Evolutionary conservation across 1,140 invertebrate genomes (phyloP).

Genomic region (Calycopis cecrops): DNA sequence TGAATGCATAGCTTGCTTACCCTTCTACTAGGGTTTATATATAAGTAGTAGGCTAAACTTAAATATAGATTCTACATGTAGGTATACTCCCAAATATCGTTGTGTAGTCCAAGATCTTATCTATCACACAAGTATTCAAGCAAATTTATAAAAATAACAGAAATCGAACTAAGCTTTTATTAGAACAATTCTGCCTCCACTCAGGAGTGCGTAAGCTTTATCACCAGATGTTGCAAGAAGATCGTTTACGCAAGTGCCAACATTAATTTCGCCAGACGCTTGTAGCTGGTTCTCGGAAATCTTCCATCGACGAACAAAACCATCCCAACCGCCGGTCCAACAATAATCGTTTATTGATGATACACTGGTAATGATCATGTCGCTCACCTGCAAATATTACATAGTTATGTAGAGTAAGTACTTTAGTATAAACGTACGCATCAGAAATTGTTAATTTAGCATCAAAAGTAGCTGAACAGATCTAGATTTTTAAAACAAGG

Average conservation of each 20-base stretch:
- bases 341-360: conserved; percentile 39
- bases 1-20: too few species aligned
- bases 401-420: too few species aligned
- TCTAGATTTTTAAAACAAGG: not conserved
- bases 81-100: too few species aligned
- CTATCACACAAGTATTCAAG: too few species aligned
- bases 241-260: conserved; percentile 54
- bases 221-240: conserved; percentile 30
- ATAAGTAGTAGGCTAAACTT: too few species aligned
- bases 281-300: conserved; percentile 40
- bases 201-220: conserved; percentile 40
- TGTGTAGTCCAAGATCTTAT: too few species aligned
- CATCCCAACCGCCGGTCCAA: conserved; percentile 66
- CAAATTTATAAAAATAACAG: too few species aligned
- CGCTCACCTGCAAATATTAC: conserved; percentile 49
- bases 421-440: too few species aligned
- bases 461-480: too few species aligned
- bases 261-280: conserved; percentile 45
- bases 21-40: too few species aligned
- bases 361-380: conserved; percentile 63
- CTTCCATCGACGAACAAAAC: conserved; percentile 48
- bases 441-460: too few species aligned
- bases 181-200: conserved; percentile 43
- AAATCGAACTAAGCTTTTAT: conserved; percentile 28
- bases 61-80: too few species aligned